Evolutionary conservation across 2,113 vertebrate genomes (phyloP).

Genomic region (Triplophysa siluroides): DNA sequence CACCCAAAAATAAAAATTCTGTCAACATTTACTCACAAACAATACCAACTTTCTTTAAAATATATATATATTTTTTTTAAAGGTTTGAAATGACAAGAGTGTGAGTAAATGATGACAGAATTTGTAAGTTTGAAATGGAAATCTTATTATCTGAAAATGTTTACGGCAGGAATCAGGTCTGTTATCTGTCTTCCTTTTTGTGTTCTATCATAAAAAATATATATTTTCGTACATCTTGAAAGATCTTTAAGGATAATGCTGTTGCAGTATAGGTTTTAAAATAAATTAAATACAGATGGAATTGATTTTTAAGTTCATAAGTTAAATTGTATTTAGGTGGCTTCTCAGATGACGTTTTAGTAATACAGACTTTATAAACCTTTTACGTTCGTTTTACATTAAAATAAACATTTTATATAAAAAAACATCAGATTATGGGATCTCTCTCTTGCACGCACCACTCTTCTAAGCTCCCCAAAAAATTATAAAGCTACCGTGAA

Average conservation of each 20-base stretch:
- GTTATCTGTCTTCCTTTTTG: conserved; percentile 1
- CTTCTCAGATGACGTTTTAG: background rate
- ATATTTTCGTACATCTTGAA: conserved; percentile 9
- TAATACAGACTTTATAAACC: background rate
- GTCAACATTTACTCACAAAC: too few relatives aligned
- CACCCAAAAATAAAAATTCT: too few relatives aligned
- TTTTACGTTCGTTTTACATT: conserved; percentile 10
- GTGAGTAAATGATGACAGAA: too few relatives aligned
- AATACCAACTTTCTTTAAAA: too few relatives aligned
- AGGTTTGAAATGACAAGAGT: too few relatives aligned
- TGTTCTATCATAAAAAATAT: background rate
- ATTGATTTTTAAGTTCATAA: too few relatives aligned
- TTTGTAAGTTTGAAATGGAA: too few relatives aligned
- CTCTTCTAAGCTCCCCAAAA: background rate
- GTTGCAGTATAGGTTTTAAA: background rate
- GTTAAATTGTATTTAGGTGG: too few relatives aligned
- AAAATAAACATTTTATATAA: background rate
- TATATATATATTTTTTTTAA: too few relatives aligned
- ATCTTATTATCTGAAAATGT: too few relatives aligned
- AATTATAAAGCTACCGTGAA: background rate
- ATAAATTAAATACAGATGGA: too few relatives aligned
- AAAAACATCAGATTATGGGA: conserved; percentile 3
- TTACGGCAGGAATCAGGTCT: conserved; percentile 6
- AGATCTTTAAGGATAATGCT: conserved; percentile 15
- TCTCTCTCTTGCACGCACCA: background rate